phyloP scores from a whole-genome alignment of 1,140 invertebrate genomes.

The Brachionus rubens region DNA sequence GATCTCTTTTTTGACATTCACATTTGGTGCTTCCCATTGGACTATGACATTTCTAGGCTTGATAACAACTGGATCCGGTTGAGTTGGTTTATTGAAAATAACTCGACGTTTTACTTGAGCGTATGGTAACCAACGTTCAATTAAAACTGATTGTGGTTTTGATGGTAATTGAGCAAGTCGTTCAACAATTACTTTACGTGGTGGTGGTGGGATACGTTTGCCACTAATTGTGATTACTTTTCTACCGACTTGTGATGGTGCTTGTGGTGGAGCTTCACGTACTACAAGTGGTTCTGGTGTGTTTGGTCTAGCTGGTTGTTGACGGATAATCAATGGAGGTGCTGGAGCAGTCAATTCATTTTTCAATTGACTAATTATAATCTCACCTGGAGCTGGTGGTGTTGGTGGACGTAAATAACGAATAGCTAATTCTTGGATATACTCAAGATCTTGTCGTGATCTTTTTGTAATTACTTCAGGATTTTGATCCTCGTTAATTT shows the following conservation, averaged over 20 bases:
- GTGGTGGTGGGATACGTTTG: conserved; percentile 37
- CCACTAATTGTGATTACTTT: conserved; percentile 42
- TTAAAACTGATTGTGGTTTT: conserved; percentile 44
- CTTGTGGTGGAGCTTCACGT: too few species aligned
- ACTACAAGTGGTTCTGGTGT: conserved; percentile 42
- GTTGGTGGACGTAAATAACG: conserved; percentile 42
- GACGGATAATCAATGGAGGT: conserved; percentile 45
- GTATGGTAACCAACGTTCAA: conserved; percentile 47
- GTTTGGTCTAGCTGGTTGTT: conserved; percentile 28
- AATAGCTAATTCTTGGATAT: conserved; percentile 45
- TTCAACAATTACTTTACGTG: conserved; percentile 43
- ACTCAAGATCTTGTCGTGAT: background rate
- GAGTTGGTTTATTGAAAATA: conserved; percentile 14
- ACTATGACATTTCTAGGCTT: conserved; percentile 45
- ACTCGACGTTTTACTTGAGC: conserved; percentile 17
- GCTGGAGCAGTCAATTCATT: conserved; percentile 22
- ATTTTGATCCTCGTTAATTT: conserved; percentile 44
- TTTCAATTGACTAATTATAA: conserved; percentile 17
- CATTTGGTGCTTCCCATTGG: conserved; percentile 34
- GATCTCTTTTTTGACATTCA: conserved; percentile 29
- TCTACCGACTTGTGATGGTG: conserved; percentile 28
- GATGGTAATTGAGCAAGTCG: conserved; percentile 40
- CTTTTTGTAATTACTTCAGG: conserved; percentile 33
- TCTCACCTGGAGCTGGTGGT: conserved; percentile 45
- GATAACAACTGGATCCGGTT: background rate